These are phyloP conservation scores for Yasuhikotakia modesta DNA, from an alignment of 2,797 vertebrate genomes.

Conservation along the genomic window DNA sequence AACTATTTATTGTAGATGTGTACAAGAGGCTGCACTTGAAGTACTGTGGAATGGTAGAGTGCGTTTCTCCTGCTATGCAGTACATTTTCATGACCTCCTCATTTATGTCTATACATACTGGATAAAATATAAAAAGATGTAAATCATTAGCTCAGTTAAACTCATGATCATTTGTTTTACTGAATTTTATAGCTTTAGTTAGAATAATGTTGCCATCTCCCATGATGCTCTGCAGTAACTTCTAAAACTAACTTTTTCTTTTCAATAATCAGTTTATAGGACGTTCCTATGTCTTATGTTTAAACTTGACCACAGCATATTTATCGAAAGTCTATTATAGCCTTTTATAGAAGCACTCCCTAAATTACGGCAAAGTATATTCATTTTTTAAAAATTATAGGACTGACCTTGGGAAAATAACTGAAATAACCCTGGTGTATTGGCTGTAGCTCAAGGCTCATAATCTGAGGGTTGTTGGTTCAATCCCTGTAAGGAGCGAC, in stretches of 20 bases:
- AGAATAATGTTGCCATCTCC: not conserved
- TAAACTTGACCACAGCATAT: not conserved
- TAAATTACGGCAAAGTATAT: not conserved
- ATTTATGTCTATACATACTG: not conserved
- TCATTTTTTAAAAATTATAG: not conserved
- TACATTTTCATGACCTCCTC: not conserved
- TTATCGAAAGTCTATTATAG: not conserved
- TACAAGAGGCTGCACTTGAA: not conserved
- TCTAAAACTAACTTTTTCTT: not conserved
- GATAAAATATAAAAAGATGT: not conserved
- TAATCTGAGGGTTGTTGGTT: constrained; percentile 13
- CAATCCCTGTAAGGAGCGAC: not conserved
- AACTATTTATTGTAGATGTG: not conserved
- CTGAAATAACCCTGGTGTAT: not conserved
- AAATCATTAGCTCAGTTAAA: not conserved
- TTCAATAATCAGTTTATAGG: not conserved
- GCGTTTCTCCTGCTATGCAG: not conserved
- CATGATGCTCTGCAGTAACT: not conserved
- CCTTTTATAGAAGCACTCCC: not conserved
- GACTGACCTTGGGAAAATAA: not conserved
- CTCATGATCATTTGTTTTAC: not conserved
- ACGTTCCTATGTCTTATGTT: not conserved
- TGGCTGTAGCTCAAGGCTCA: not conserved
- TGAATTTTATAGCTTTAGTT: not conserved
- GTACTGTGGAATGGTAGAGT: not conserved